Conservation (phyloP, 1,140 invertebrate species). For the Adoxophyes honmai region DNA sequence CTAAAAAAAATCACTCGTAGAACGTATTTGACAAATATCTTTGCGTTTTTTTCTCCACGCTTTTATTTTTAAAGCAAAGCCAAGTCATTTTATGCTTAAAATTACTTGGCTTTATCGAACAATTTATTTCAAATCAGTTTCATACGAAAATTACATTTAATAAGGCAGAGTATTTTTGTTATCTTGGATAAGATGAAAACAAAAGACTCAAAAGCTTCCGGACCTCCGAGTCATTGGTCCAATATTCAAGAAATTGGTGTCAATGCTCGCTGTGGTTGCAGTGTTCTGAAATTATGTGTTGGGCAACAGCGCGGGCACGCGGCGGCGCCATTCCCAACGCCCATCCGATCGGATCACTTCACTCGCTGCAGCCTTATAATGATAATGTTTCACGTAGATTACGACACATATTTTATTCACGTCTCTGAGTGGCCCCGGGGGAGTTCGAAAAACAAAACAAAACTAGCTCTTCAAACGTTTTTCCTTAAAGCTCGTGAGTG, state of each 20-base stretch:
- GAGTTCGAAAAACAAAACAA: background rate
- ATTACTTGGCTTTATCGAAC: too few species aligned
- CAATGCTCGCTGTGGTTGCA: conserved; percentile 74
- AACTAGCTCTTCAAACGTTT: background rate
- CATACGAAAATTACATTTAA: too few species aligned
- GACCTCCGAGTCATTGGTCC: conserved; percentile 47
- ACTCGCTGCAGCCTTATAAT: conserved; percentile 18
- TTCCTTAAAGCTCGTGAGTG: background rate
- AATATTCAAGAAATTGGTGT: conserved; percentile 66
- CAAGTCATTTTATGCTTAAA: too few species aligned
- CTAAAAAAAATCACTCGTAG: too few species aligned
- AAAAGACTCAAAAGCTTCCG: conserved; percentile 11
- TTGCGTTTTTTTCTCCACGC: too few species aligned
- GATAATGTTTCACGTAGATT: background rate
- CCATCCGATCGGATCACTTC: conserved; percentile 57
- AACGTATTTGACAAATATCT: too few species aligned
- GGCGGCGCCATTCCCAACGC: conserved; percentile 32
- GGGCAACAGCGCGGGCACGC: conserved; percentile 43
- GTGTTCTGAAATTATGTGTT: conserved; percentile 71
- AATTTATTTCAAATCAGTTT: too few species aligned
- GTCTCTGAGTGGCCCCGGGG: background rate
- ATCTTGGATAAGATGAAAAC: background rate
- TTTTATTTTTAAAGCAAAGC: too few species aligned
- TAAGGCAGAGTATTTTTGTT: background rate
- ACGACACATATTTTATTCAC: background rate